Base-by-base conservation (phyloP, 2,113 vertebrate species). In the Prochilodus magdalenae region DNA sequence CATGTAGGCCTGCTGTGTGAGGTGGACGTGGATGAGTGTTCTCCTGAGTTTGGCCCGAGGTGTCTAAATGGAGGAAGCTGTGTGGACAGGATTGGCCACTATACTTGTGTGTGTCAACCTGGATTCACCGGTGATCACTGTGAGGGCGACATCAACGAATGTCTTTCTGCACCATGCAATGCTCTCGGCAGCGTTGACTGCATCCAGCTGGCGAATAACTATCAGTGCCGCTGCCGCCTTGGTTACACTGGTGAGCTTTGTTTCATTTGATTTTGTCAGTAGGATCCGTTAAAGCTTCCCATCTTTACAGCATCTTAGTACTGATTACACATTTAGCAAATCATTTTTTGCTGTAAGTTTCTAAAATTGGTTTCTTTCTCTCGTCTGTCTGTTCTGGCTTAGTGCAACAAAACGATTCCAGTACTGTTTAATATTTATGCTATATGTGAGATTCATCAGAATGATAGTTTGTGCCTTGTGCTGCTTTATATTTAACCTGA, bases 81-180 rank as follows among this genome's bases (percentile, higher is more conserved):
- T 81, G 85, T 96, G 16, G 97, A 99, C 14, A 93, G 94, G 15
- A 89, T 98, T 0, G 96, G 97, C 0, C 94, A 95, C 36, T 98
- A 96, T 86, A 94, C 91, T 3, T 99, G 97, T 59, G 81, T 87
- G 55, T 99, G 97, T 40, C 92, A 93, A 8, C 92, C 95, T 0
- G 97, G 97, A 72, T 99, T 97, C 20, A 95, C 94, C 0, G 97
- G 97, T 0, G 94, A 97, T 75, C 94, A 95, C 67, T 99, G 97
- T 0, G 96, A 99, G 83, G 97, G 97, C 0, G 97, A 98, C 86
- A 93, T 98, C 80, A 99, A 99, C 0, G 97, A 99, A 84, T 99
- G 97, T 82, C 93, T 93, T 1, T 96, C 97, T n/a, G 92, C 59
- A 55, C 97, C 97, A 3, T 99, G 97, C 88, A 92, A 92, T 79